These are phyloP conservation scores for Sericinus montela DNA, from an alignment of 2,888 invertebrate species.

Conservation along the genomic window DNA sequence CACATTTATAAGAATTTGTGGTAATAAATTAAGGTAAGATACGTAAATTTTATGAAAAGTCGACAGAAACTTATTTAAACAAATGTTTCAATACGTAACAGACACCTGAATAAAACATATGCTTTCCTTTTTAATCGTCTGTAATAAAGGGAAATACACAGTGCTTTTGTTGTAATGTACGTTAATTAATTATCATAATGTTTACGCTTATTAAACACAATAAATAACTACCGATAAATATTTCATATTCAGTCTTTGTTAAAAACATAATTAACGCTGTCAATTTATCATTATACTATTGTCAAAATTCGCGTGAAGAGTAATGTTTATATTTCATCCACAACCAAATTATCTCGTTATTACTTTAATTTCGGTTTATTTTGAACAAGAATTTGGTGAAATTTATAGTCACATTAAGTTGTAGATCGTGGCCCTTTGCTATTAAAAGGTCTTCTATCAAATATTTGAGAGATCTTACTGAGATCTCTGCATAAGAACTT, in stretches of 20 bases:
- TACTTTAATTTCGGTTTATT: no score
- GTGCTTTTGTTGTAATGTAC: constrained; percentile 17
- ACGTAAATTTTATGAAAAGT: no score
- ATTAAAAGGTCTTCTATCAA: no score
- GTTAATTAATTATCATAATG: constrained; percentile 20
- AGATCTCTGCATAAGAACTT: no score
- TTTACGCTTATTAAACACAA: constrained; percentile 20
- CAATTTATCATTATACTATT: constrained; percentile 13
- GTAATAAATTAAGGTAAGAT: no score
- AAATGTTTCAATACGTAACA: neutral
- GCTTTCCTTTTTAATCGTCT: constrained; percentile 16
- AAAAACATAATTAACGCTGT: constrained; percentile 17
- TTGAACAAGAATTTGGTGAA: no score
- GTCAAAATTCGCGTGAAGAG: constrained; percentile 6
- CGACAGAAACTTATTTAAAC: no score
- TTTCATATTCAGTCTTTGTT: constrained; percentile 17
- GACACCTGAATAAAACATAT: constrained; percentile 15
- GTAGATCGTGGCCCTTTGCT: no score
- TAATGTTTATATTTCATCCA: neutral
- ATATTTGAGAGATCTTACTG: no score
- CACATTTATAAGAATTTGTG: no score
- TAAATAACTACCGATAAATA: constrained; percentile 19
- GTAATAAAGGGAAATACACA: constrained; percentile 18
- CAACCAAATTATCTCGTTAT: no score
- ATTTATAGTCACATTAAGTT: no score